Conservation (phyloP, 2,888 invertebrate species). For the Antheraea yamamai region DNA sequence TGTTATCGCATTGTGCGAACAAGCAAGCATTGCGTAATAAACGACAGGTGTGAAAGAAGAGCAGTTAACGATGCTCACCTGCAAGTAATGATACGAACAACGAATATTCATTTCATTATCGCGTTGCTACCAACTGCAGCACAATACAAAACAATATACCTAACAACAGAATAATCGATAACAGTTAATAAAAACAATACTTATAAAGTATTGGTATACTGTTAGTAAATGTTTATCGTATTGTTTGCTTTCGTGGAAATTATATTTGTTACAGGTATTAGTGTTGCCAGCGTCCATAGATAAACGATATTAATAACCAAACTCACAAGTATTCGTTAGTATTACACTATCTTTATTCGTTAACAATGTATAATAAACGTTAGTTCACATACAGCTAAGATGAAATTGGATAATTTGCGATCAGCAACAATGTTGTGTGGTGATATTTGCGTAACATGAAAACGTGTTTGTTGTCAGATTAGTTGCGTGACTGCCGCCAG, state of each 20-base stretch:
- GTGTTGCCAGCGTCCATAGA: not conserved
- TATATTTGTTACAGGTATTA: not conserved
- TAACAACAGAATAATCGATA: too few species aligned
- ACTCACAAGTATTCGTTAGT: not conserved
- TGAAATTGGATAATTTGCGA: not conserved
- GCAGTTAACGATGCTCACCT: too few species aligned
- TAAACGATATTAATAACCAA: not conserved
- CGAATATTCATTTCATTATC: too few species aligned
- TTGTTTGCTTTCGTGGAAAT: not conserved
- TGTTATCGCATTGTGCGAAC: too few species aligned
- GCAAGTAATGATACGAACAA: too few species aligned
- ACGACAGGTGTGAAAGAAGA: too few species aligned
- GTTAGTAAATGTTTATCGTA: not conserved
- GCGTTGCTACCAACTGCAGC: too few species aligned
- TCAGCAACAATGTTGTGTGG: not conserved
- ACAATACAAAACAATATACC: too few species aligned
- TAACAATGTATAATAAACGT: not conserved
- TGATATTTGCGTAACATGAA: conserved; percentile 9
- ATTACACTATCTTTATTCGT: not conserved
- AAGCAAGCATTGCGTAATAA: too few species aligned
- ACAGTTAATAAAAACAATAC: too few species aligned
- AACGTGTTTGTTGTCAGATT: conserved; percentile 14
- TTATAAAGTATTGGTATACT: too few species aligned
- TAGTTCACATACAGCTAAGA: not conserved
- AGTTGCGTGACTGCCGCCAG: not conserved